These are phyloP conservation scores for Benitochromis conjunctus DNA, from an alignment of 2,113 vertebrate genomes.

Conservation along the genomic window DNA sequence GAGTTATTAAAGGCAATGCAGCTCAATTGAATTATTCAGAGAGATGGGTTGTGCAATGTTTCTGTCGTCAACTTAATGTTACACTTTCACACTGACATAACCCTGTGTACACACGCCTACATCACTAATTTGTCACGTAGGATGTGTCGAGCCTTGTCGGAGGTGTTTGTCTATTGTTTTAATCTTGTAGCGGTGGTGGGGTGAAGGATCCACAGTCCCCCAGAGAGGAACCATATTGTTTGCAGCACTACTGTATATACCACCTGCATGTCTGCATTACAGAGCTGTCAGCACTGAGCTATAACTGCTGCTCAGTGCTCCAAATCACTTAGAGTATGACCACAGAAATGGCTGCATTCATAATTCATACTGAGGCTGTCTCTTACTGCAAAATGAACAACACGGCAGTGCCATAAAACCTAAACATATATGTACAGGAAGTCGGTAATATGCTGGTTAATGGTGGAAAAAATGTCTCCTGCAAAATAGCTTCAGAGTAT, in stretches of 20 bases:
- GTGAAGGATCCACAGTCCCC: background rate
- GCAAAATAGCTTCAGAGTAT: constrained; percentile 1
- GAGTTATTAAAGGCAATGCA: constrained; percentile 57
- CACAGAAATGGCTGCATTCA: background rate
- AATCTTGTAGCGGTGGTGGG: background rate
- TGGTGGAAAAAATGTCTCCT: constrained; percentile 8
- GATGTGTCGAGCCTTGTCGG: background rate
- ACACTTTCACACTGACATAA: background rate
- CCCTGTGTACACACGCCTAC: background rate
- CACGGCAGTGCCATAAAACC: background rate
- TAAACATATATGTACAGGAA: background rate
- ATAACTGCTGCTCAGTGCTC: background rate
- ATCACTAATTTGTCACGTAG: constrained; percentile 25
- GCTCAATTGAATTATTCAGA: constrained; percentile 60
- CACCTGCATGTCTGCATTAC: background rate
- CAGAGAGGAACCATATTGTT: constrained; percentile 30
- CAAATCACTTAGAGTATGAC: background rate
- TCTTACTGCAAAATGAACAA: background rate
- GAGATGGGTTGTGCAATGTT: constrained; percentile 12
- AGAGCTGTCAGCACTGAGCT: background rate
- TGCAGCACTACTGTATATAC: background rate
- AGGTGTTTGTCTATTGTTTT: constrained; percentile 23
- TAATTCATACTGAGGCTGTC: constrained; percentile 1
- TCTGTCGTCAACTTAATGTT: constrained; percentile 21
- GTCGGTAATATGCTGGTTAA: background rate